Evolutionary conservation across 35 echinoderm and acorn worm species (phyloP), one percentile per base, ranked within the genome.

Genomic region (Acanthaster planci): DNA sequence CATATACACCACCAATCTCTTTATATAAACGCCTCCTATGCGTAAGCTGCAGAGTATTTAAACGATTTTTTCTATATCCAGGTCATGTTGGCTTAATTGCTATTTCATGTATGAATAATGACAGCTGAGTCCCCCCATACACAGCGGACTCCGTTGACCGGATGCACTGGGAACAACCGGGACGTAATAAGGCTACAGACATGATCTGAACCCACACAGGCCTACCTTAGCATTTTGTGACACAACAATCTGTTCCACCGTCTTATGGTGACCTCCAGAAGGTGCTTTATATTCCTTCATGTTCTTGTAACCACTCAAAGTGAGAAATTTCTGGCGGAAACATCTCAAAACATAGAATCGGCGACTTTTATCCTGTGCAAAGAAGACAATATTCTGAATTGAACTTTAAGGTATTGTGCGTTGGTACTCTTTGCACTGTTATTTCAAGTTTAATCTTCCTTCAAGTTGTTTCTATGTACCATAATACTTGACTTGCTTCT

Each of bases 241-340:
- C 29, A 58, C 51, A 7, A 58, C 32, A 30, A 81, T 81, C 54
- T 83, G 81, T 37, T 83, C 52, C 38, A 35, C 29, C 15, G 53
- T 83, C 29, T 37, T 35, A 18, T 16, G 0, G 14, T 57, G 31
- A 30, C 19, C 8, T 12, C 39, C 39, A 4, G 0, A 30, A 52
- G 44, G 17, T 23, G 40, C 30, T 15, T 35, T 32, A 57, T 56
- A 83, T 51, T 83, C 81, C 37, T 83, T 83, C 2, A 22, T 35
- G 38, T 83, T 37, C 38, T 83, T 83, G 38, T 83, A 83, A 2
- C 29, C 81, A 57, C 52, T 83, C 35, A 83, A n/a, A 31, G 81
- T 83, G 7, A 83, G 55, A 4, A 83, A 38, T n/a, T 35, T 23
- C 0, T 39, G 29, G 27, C 53, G 29, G 0, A 83, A 4, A 60